Evolutionary conservation across 2,113 vertebrate species (phyloP).

Genomic region (Hiodon alosoides): DNA sequence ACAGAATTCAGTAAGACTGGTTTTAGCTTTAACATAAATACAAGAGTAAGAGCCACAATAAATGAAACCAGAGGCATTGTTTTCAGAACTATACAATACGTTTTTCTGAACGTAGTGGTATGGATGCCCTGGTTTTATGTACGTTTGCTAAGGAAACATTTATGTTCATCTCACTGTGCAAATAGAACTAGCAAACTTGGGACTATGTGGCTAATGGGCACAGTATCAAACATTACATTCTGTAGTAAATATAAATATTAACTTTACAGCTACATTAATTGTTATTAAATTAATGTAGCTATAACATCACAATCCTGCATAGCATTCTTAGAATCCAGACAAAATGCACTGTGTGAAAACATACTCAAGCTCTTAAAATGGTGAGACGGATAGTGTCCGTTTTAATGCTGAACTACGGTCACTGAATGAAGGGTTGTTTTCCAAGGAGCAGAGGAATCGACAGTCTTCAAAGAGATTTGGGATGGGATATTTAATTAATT

Average conservation of each 20-base stretch:
- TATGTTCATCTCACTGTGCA: conserved; percentile 17
- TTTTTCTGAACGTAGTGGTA: conserved; percentile 19
- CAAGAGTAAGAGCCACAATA: conserved; percentile 30
- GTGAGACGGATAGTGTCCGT: background rate
- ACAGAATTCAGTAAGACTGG: conserved; percentile 27
- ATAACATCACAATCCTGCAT: conserved; percentile 31
- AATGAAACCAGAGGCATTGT: conserved; percentile 29
- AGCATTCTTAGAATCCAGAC: conserved; percentile 22
- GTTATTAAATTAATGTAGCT: conserved; percentile 5
- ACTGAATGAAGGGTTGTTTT: no score
- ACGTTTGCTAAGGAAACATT: conserved; percentile 13
- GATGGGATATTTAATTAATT: background rate
- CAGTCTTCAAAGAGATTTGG: no score
- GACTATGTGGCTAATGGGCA: conserved; percentile 29
- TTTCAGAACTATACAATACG: conserved; percentile 25
- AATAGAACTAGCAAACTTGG: background rate
- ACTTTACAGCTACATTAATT: conserved; percentile 1
- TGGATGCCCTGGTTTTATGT: background rate
- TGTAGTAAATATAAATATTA: conserved; percentile 20
- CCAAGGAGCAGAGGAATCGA: no score
- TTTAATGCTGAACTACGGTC: no score
- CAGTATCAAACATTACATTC: conserved; percentile 43
- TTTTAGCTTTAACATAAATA: conserved; percentile 14
- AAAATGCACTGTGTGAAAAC: conserved; percentile 10
- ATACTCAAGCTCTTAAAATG: background rate